Evolutionary conservation across 1,140 invertebrate species (phyloP), one percentile per base, ranked within the genome.

Genomic region (Campodea augens): DNA sequence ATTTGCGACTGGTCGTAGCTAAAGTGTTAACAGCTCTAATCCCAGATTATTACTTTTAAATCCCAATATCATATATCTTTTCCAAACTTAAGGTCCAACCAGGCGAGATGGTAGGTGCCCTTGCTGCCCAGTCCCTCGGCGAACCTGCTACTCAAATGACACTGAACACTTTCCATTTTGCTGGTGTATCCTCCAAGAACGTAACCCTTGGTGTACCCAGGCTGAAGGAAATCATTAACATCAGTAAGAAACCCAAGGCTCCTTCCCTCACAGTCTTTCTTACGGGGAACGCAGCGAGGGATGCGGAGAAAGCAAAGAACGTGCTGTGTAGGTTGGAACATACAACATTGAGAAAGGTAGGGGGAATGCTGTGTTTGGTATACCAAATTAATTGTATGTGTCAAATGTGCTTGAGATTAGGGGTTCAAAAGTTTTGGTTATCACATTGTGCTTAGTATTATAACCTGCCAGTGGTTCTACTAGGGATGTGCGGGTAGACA

Each of bases 71-170:
- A n/a, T n/a, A n/a, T n/a, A n/a, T n/a, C n/a, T n/a, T 55, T 45
- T 42, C 24, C 46, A 45, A 49, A 25, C 15, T 45, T 19, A 44
- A 74, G 66, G 74, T 67, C 1, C 72, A 78, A 55, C 91, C 93
- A 3, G 93, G 95, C 49, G 95, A 98, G 65, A 99, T 98, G 95
- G 93, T 98, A 1, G 96, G 96, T 37, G 92, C 95, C 1, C 64
- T 99, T 48, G 93, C 95, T 45, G 96, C 96, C 4, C 96, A 99
- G 63, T 93, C 87, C 56, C 74, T 99, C 21, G 95, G 95, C 54
- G 96, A 99, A 63, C 96, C 96, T 13, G 96, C 95, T 47, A 99
- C 96, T 49, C 95, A 99, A 71, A 99, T 99, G 95, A 99, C 96
- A 63, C 65, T 99, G 56, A 99, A 99, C 66, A 99, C 96, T 72